These are phyloP conservation scores for Zoanthus sansibaricus DNA, from an alignment of 92 coral and sea anemone species.

Conservation along the genomic window DNA sequence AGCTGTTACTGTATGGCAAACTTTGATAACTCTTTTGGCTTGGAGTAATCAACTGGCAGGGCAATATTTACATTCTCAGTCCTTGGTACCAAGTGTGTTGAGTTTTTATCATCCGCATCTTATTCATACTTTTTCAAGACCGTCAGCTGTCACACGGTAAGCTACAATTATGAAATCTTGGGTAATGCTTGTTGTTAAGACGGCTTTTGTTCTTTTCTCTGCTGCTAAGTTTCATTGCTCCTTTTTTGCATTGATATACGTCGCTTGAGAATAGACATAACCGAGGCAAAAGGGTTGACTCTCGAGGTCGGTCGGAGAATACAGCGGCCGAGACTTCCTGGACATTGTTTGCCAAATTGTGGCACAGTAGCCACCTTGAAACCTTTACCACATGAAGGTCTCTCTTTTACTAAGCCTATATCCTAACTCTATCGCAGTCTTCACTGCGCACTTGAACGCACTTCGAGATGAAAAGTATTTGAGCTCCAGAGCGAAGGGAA, in stretches of 20 bases:
- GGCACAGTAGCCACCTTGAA: conserved; percentile 29
- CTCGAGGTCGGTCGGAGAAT: neutral
- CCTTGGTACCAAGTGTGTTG: conserved; percentile 15
- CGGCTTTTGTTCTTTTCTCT: conserved; percentile 2
- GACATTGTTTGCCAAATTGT: conserved; percentile 24
- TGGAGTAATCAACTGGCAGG: conserved; percentile 13
- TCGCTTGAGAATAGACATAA: too few species aligned
- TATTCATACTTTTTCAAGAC: neutral
- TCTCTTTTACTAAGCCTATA: conserved; percentile 31
- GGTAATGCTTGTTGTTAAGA: neutral
- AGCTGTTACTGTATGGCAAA: neutral
- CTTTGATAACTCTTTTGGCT: neutral
- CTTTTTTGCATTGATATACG: neutral
- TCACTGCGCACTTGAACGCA: conserved; percentile 37
- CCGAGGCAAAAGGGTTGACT: neutral
- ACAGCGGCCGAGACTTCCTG: conserved; percentile 28
- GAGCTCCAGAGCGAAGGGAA: conserved; percentile 53
- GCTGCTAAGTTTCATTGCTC: neutral
- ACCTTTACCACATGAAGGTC: conserved; percentile 27
- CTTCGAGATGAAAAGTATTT: conserved; percentile 38
- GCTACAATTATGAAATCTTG: neutral
- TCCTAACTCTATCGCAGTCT: neutral
- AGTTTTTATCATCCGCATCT: neutral
- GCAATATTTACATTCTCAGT: neutral
- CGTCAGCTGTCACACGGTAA: conserved; percentile 13